phyloP scores from a whole-genome alignment of 2,797 vertebrate species.

The Protosalanx chinensis region DNA sequence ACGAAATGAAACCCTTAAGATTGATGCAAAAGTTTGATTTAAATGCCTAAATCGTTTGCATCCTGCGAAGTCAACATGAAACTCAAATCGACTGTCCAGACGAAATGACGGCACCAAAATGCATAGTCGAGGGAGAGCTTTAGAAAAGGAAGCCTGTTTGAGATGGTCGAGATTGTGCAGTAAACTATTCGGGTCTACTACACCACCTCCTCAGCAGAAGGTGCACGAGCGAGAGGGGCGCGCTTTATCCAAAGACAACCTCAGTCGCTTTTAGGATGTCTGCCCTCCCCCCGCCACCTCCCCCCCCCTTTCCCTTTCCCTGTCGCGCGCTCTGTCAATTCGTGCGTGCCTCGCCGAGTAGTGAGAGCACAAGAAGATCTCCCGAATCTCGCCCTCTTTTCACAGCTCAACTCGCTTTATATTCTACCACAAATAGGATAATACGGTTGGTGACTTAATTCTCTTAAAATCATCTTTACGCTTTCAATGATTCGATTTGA shows the following conservation, averaged over 20 bases:
- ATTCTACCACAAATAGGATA: not conserved
- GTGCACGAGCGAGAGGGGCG: conserved; percentile 4
- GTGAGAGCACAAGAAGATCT: conserved; percentile 15
- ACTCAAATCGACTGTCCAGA: no score
- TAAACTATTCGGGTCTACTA: not conserved
- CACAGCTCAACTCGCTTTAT: not conserved
- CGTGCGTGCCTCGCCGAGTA: conserved; percentile 12
- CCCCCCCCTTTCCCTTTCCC: conserved; percentile 10
- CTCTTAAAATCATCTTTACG: not conserved
- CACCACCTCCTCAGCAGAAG: not conserved
- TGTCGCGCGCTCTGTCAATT: conserved; percentile 6
- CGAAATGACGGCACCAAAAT: not conserved
- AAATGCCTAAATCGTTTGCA: no score
- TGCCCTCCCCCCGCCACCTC: not conserved
- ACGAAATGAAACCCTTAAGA: no score
- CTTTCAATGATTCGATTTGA: not conserved
- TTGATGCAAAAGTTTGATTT: no score
- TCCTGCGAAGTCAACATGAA: no score
- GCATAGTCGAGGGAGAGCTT: not conserved
- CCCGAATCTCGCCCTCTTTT: not conserved
- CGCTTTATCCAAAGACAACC: conserved; percentile 5
- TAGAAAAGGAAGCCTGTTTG: not conserved
- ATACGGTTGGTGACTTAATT: not conserved
- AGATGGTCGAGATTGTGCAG: not conserved
- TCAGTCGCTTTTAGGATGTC: not conserved